Base-by-base conservation (phyloP, 2,888 invertebrate species). In the Sturmia bella region DNA sequence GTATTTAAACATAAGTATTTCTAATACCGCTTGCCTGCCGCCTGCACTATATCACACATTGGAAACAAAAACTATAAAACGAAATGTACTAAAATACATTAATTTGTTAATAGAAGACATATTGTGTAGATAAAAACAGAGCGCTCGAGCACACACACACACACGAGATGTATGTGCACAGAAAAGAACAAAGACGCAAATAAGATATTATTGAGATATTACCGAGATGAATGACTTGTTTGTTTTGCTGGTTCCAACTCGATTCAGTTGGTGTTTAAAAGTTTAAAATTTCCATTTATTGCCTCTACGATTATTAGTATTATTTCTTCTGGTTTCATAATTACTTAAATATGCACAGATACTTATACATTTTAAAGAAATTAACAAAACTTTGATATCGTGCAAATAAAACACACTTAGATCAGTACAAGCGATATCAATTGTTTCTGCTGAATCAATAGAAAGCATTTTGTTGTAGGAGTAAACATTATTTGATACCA, bases 91-190 rank as follows among this genome's bases (percentile, higher is more conserved):
- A 78, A 73, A 79, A 79, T 61, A 80, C 74, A 80, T 75, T 75
- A 75, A 75, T 75, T 69, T 69, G 66, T 73, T 81, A 81, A 81
- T 81, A 77, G 81, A 81, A 77, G 68, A 81, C 81, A 81, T 73
- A 81, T 81, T 78, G 77, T 64, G 43, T 7, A 66, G 63, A 45
- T 56, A 45, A 45, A 45, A 54, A 74, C n/a, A n/a, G n/a, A 32
- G 1, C 3, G 52, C 43, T 73, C n/a, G n/a, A n/a, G n/a, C n/a
- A 74, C 54, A 54, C 13, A 43, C 13, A 45, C 24, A 63, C 43
- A 73, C 37, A 43, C 21, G 27, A 24, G 24, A 24, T 2, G 24
- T 15, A 45, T 24, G 17, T 12, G n/a, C 6, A 43, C 3, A 54
- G 1, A 43, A 7, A 21, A 12, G 24, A 13, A 17, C 17, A 19